Base-by-base conservation (phyloP, 37 sponge, comb jelly and placozoan genomes). In the Lycopodina hypogea region DNA sequence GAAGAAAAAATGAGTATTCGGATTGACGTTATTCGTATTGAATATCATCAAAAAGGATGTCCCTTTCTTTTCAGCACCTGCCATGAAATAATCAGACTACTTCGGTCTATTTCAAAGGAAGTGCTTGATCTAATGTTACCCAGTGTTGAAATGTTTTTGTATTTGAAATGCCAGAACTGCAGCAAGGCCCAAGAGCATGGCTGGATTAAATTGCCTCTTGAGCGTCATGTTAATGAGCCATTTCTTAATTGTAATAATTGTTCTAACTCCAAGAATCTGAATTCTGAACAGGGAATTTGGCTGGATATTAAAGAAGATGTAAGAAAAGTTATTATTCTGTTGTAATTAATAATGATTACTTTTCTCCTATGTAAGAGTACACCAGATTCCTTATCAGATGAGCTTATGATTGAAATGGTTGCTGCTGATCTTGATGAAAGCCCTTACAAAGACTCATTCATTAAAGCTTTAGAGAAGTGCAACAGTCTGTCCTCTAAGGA, bases 71-170 rank as follows among this genome's bases (percentile, higher is more conserved):
- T n/a, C 8, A 60, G 11, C 39, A 33, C 36, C 19, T 79, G 79
- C 35, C 57, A 30, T 28, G 52, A 68, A 34, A 24, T 69, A 50
- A 55, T 63, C 38, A 41, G 15, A 17, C 36, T 60, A 6, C 42
- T 77, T 40, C 64, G 45, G 3, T 24, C 29, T 22, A 40, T 51
- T 36, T 77, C 64, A 12, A 36, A 48, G 3, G 42, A 39, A 2
- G 39, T 77, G 35, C 32, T n/a, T 11, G 30, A 72, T n/a, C n/a
- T n/a, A 41, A 73, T 74, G 82, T 34, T 82, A 11, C 82, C 82
- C 29, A 30, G 48, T 3, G 48, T 82, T 1, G 42, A 73, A 32
- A 61, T 64, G 23, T 59, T 14, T 8, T 26, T 61, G 9, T 66
- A 35, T 23, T 62, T 82, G 18, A 0, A 17, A 19, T 82, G 82